A percentile compares a stretch with the other conserved stretches of the same genome.
phyloP scores from a whole-genome alignment of 2,888 invertebrate species.

The Cerastis rubricosa region DNA sequence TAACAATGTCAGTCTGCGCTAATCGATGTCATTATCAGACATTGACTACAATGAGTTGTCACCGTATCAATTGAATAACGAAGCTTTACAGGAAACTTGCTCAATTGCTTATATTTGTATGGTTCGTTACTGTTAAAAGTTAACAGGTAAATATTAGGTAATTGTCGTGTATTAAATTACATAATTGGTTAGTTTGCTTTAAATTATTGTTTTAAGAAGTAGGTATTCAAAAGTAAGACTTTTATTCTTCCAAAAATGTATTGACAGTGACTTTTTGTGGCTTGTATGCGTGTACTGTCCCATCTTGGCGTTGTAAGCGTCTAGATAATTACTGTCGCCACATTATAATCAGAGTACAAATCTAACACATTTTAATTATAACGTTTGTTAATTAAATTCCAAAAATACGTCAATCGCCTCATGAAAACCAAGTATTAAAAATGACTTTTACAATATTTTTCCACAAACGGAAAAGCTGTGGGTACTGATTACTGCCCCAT shows the following conservation, averaged over 20 bases:
- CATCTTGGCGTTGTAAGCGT: not conserved
- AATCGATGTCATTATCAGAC: not conserved
- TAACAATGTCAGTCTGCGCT: not conserved
- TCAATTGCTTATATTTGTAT: not conserved
- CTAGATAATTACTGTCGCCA: not conserved
- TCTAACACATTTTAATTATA: not conserved
- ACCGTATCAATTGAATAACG: not conserved
- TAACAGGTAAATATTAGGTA: not conserved
- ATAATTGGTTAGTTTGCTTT: not conserved
- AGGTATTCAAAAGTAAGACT: not conserved
- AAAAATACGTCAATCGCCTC: not conserved
- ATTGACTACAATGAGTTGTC: not conserved
- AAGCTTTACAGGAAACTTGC: constrained; percentile 12
- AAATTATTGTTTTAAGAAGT: not conserved
- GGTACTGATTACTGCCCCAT: too few relatives aligned
- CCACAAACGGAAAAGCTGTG: constrained; percentile 38
- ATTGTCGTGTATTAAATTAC: too few relatives aligned
- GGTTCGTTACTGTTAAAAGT: not conserved
- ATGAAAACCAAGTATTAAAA: not conserved
- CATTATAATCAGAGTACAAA: not conserved
- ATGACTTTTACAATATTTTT: constrained; percentile 15
- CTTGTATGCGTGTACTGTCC: not conserved
- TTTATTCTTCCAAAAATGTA: not conserved
- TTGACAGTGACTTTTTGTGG: not conserved
- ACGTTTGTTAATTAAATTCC: constrained; percentile 28